Percentiles rank a stretch among this genome's conserved stretches.
Evolutionary conservation across 1,140 invertebrate species (phyloP).

Genomic region (Drosophila auraria): DNA sequence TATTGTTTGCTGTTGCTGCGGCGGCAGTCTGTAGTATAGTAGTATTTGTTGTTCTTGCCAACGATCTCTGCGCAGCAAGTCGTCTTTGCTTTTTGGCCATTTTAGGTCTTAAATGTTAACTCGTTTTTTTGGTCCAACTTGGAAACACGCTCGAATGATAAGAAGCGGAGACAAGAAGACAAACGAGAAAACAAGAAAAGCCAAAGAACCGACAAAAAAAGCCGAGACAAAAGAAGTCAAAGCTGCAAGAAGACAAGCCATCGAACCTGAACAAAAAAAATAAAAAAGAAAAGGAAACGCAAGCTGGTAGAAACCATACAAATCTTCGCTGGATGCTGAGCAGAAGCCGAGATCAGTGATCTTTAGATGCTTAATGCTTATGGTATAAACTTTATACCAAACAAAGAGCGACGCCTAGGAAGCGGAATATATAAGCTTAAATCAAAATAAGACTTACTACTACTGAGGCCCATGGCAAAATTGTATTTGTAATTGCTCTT

Average conservation of each 20-base stretch:
- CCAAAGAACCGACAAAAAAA: slow-evolving; percentile 34
- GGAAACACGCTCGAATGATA: slow-evolving; percentile 68
- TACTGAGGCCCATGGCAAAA: slow-evolving; percentile 3
- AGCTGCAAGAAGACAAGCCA: slow-evolving; percentile 47
- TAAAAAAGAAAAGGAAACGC: slow-evolving; percentile 13
- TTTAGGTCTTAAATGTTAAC: slow-evolving; percentile 81
- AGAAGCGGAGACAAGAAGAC: slow-evolving; percentile 61
- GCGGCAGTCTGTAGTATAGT: slow-evolving; percentile 24
- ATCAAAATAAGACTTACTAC: background rate
- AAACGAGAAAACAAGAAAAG: slow-evolving; percentile 47
- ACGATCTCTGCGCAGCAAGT: slow-evolving; percentile 43
- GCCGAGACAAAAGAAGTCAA: slow-evolving; percentile 67
- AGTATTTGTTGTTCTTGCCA: slow-evolving; percentile 44
- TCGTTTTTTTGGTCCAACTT: slow-evolving; percentile 65
- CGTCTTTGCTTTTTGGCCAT: slow-evolving; percentile 58
- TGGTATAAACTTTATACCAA: slow-evolving; percentile 11
- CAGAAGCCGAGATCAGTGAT: slow-evolving; percentile 41
- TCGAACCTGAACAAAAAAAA: slow-evolving; percentile 44
- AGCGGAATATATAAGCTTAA: background rate
- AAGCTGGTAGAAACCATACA: slow-evolving; percentile 47
- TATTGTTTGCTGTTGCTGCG: slow-evolving; percentile 55
- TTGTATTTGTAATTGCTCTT: slow-evolving; percentile 5
- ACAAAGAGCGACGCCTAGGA: slow-evolving; percentile 2
- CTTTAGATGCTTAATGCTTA: slow-evolving; percentile 32
- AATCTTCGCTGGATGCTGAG: slow-evolving; percentile 41